phyloP scores from a whole-genome alignment of 2,797 vertebrate species.

The Cossypha caffra region DNA sequence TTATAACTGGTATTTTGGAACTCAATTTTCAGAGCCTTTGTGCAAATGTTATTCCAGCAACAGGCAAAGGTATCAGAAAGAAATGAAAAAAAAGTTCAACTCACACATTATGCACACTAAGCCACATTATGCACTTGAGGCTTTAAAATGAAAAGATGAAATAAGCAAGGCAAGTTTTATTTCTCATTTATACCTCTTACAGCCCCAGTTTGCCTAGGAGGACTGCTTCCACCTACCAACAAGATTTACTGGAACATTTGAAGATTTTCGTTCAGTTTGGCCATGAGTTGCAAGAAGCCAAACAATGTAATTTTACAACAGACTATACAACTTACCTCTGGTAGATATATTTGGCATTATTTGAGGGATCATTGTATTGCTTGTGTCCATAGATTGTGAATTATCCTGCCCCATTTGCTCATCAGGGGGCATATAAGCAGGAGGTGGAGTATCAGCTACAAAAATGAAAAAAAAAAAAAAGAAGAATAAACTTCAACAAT shows the following conservation, averaged over 20 bases:
- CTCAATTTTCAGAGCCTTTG: not conserved
- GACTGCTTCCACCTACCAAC: not conserved
- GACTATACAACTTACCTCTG: slow-evolving; percentile 67
- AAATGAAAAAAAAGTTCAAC: not conserved
- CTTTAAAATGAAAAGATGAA: not conserved
- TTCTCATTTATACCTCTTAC: not conserved
- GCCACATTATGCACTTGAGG: not conserved
- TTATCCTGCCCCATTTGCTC: slow-evolving; percentile 81
- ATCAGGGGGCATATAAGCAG: slow-evolving; percentile 83
- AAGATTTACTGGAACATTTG: not conserved
- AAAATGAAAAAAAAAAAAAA: not conserved
- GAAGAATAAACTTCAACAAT: not conserved
- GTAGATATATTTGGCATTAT: slow-evolving; percentile 81
- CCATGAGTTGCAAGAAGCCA: not conserved
- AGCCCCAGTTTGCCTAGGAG: not conserved
- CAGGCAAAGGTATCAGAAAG: not conserved
- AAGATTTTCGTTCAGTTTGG: not conserved
- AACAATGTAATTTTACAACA: not conserved
- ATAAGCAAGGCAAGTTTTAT: not conserved
- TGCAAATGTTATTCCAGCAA: not conserved
- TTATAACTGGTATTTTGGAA: not conserved
- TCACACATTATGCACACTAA: not conserved
- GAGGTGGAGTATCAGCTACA: slow-evolving; percentile 75
- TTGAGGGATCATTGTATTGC: slow-evolving; percentile 80
- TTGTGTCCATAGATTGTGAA: slow-evolving; percentile 82